A percentile compares a stretch with the other conserved stretches of the same genome.
phyloP scores from a whole-genome alignment of 2,888 invertebrate genomes.

The Lasioglossum marginatum region DNA sequence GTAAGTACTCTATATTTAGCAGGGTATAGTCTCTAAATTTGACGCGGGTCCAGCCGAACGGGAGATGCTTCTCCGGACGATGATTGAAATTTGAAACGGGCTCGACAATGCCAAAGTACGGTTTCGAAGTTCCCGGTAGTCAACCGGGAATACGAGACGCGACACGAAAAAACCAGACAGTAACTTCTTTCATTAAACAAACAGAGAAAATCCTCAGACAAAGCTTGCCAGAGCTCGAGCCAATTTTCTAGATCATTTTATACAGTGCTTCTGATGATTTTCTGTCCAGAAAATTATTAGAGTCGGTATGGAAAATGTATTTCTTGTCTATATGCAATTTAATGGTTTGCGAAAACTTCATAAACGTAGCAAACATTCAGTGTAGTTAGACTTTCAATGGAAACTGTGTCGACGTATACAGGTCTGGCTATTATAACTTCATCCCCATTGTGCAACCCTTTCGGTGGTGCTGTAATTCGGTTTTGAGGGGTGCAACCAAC shows the following conservation, averaged over 20 bases:
- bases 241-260: not conserved
- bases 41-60: constrained; percentile 14
- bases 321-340: not conserved
- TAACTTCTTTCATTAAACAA: not conserved
- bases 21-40: constrained; percentile 17
- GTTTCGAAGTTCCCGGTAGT: not conserved
- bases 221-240: not conserved
- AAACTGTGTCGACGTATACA: too few relatives aligned
- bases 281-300: not conserved
- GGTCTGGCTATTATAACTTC: not conserved
- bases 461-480: not conserved
- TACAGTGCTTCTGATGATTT: not conserved
- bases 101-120: constrained; percentile 12
- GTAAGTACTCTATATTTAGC: constrained; percentile 43
- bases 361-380: not conserved
- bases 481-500: not conserved
- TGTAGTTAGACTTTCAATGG: not conserved
- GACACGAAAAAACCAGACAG: not conserved
- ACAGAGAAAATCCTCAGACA: not conserved
- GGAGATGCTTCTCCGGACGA: not conserved
- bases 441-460: not conserved
- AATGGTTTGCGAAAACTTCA: not conserved
- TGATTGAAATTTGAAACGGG: constrained; percentile 10
- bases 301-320: too few relatives aligned
- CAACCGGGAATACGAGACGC: not conserved